phyloP scores from a whole-genome alignment of 2,797 vertebrate species.

The Clamator glandarius region DNA sequence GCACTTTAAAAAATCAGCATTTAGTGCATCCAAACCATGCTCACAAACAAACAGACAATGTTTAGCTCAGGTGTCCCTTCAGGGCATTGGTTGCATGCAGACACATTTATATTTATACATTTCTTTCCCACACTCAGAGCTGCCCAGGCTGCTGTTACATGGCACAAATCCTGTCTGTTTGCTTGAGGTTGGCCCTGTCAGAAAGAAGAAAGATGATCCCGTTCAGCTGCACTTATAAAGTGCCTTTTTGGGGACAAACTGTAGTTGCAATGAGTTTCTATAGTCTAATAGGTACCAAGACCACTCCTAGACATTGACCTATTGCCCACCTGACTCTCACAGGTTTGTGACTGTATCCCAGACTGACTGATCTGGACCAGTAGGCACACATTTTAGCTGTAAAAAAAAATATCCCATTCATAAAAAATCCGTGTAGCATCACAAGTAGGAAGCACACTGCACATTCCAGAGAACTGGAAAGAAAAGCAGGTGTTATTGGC shows the following conservation, averaged over 20 bases:
- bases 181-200: background rate
- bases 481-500: background rate
- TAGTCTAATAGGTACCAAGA: background rate
- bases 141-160: background rate
- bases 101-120: background rate
- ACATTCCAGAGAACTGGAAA: background rate
- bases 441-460: background rate
- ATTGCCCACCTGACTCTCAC: background rate
- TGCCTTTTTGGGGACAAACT: background rate
- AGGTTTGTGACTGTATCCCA: background rate
- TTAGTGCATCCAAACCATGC: background rate
- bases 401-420: background rate
- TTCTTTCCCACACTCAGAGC: background rate
- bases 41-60: rapidly evolving
- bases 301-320: background rate
- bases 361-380: background rate
- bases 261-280: background rate
- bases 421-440: background rate
- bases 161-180: background rate
- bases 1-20: background rate
- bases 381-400: background rate
- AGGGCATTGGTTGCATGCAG: background rate
- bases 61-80: background rate
- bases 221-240: background rate
- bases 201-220: background rate